These are phyloP conservation scores for Drosophila nasuta DNA, from an alignment of 1,140 invertebrate genomes.

Conservation along the genomic window DNA sequence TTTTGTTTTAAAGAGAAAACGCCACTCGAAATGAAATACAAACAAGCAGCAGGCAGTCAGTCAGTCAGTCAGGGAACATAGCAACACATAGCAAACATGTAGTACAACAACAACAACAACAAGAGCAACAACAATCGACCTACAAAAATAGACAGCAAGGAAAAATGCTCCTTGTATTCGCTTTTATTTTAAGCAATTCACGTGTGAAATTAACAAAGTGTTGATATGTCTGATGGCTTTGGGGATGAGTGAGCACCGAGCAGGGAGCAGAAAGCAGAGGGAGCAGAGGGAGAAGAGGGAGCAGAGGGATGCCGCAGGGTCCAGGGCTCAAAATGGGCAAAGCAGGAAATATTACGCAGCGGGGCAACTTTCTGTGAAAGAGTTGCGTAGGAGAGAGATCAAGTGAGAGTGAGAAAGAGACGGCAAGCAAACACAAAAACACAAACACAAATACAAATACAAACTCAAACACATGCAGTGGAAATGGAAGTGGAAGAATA, in stretches of 20 bases:
- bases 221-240: slow-evolving; percentile 61
- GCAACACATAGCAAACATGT: slow-evolving; percentile 10
- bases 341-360: slow-evolving; percentile 63
- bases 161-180: slow-evolving; percentile 48
- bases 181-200: slow-evolving; percentile 72
- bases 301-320: slow-evolving; percentile 8
- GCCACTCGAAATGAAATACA: slow-evolving; percentile 66
- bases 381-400: slow-evolving; percentile 49
- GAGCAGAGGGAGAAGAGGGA: background rate
- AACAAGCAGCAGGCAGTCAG: slow-evolving; percentile 50
- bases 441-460: too few species aligned
- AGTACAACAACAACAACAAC: too few species aligned
- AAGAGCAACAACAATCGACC: slow-evolving; percentile 20
- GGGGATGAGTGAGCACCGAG: slow-evolving; percentile 24
- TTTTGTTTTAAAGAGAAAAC: slow-evolving; percentile 54
- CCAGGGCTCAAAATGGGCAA: slow-evolving; percentile 25
- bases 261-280: slow-evolving; percentile 1
- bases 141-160: slow-evolving; percentile 62
- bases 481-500: slow-evolving; percentile 22
- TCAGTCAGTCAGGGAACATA: slow-evolving; percentile 10
- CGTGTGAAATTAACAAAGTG: slow-evolving; percentile 81
- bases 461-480: background rate
- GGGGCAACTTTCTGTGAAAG: slow-evolving; percentile 48
- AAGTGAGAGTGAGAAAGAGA: background rate
- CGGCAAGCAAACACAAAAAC: background rate